Conservation (phyloP, 2,113 vertebrate species). For the Boulengeromyrus knoepffleri region DNA sequence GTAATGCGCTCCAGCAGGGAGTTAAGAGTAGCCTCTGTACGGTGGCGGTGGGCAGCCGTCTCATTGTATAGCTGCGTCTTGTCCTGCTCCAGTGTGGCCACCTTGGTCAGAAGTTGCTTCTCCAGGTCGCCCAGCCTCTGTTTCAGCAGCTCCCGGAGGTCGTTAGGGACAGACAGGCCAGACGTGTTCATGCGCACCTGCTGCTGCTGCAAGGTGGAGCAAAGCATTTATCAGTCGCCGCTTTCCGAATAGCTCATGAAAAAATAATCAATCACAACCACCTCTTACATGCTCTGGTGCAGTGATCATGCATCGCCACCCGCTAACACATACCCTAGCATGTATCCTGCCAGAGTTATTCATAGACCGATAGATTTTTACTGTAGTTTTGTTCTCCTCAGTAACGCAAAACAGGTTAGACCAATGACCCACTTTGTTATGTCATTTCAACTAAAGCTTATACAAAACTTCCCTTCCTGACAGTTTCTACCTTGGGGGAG, state of each 20-base stretch:
- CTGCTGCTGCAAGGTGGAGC: constrained; percentile 62
- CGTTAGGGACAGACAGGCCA: constrained; percentile 57
- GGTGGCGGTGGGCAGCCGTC: constrained; percentile 82
- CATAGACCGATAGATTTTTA: neutral
- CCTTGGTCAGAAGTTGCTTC: constrained; percentile 83
- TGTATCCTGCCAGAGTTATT: neutral
- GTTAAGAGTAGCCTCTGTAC: constrained; percentile 79
- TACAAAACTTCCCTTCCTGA: neutral
- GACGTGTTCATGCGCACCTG: constrained; percentile 73
- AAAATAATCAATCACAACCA: neutral
- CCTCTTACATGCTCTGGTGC: neutral
- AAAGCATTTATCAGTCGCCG: neutral
- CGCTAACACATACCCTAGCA: neutral
- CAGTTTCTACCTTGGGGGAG: neutral
- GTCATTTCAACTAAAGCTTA: neutral
- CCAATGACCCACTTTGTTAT: neutral
- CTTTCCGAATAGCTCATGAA: neutral
- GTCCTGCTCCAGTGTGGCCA: constrained; percentile 90
- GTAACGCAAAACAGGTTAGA: neutral
- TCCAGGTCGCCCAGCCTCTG: constrained; percentile 81
- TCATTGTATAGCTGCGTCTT: constrained; percentile 91
- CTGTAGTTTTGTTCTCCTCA: neutral
- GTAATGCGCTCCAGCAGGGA: constrained; percentile 84
- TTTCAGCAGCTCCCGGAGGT: constrained; percentile 85
- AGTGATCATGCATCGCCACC: neutral